phyloP scores from a whole-genome alignment of 2,113 vertebrate genomes.

The Tachysurus fulvidraco region DNA sequence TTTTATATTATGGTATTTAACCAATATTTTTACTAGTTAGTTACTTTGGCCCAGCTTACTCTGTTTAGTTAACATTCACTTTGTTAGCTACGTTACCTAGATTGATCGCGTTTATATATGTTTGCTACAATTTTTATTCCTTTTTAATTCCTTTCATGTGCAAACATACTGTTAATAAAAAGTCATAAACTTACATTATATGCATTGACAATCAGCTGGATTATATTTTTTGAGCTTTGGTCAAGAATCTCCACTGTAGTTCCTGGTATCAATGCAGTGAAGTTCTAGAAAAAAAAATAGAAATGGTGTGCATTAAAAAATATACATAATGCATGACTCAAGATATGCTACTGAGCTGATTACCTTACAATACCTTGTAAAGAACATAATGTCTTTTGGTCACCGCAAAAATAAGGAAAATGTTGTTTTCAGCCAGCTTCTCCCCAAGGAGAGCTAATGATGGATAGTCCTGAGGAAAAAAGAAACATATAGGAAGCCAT shows the following conservation, averaged over 20 bases:
- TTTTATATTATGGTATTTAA: neutral
- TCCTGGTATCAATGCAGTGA: constrained; percentile 91
- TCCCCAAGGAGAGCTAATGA: constrained; percentile 94
- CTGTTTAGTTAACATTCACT: neutral
- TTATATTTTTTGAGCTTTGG: constrained; percentile 94
- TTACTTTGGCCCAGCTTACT: neutral
- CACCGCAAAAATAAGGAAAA: constrained; percentile 95
- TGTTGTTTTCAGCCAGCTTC: constrained; percentile 95
- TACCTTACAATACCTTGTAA: constrained; percentile 81
- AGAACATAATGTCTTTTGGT: constrained; percentile 89
- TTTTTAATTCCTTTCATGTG: neutral
- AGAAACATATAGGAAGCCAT: neutral
- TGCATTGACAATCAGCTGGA: constrained; percentile 90
- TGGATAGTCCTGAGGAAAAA: constrained; percentile 85
- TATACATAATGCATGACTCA: neutral
- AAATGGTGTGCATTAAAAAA: neutral
- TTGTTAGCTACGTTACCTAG: neutral
- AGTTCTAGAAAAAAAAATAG: constrained; percentile 74
- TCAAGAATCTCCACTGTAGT: constrained; percentile 95
- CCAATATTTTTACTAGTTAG: neutral
- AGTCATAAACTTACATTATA: constrained; percentile 84
- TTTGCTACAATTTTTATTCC: neutral
- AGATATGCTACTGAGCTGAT: neutral
- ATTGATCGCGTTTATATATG: neutral
- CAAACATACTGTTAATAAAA: neutral